Evolutionary conservation across 2,888 invertebrate species (phyloP), one percentile per base, ranked within the genome.

Genomic region (Eilema caniola): DNA sequence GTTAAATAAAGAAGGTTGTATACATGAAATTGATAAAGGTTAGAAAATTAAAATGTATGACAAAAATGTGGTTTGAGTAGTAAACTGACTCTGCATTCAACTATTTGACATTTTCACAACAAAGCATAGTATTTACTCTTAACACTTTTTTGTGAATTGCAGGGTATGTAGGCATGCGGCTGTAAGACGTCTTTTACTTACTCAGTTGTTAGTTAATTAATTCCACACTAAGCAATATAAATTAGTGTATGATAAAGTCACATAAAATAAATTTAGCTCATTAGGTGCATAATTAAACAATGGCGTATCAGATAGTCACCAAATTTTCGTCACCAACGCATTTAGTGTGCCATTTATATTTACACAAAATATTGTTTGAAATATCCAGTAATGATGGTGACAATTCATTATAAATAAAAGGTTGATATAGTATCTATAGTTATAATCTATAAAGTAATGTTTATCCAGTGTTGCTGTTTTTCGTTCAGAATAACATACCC

Each of bases 1-100:
- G 80, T 73, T 78, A 77, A 73, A 75, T 81, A 82, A 80, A 83
- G 79, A 86, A 47, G 89, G 89, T 89, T 90, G 90, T 90, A 90
- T 79, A 78, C 77, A 82, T 83, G 78, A 83, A 76, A 85, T 86
- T 82, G 62, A 67, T 69, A 63, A 20, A 68, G 66, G 66, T 78
- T 80, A 77, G 73, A 76, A 76, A 78, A 72, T 80, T 75, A 80
- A 84, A 16, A 60, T 74, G 59, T 74, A 60, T 69, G 67, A 65
- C 62, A 37, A 56, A 65, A 62, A 74, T 71, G 70, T 73, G 69
- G 71, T 68, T 70, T 73, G 67, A 68, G 72, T 77, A 77, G 72
- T 66, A 72, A 82, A 74, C 60, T 64, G 47, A 71, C 63, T 62
- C 69, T 77, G 79, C 67, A 71, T 75, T 79, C 60, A 63, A 71